These are phyloP conservation scores for Euglossa dilemma DNA, from an alignment of 1,140 invertebrate genomes.

Conservation along the genomic window DNA sequence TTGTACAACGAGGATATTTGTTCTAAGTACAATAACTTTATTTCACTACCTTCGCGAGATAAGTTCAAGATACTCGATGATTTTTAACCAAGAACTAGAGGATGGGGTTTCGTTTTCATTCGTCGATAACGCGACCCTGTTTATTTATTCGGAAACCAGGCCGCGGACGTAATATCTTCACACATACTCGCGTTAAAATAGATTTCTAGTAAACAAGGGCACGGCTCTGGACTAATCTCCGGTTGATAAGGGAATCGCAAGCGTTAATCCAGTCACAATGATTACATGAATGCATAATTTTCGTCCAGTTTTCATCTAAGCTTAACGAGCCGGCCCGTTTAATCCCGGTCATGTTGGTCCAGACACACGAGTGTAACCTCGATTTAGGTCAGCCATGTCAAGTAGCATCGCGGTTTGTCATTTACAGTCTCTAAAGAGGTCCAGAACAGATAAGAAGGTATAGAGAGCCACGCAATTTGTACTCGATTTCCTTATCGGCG, in stretches of 20 bases:
- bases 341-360: neutral
- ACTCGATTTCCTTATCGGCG: neutral
- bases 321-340: neutral
- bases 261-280: neutral
- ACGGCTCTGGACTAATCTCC: conserved; percentile 66
- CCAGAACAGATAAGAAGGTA: neutral
- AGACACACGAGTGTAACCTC: neutral
- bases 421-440: neutral
- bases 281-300: conserved; percentile 1
- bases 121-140: conserved; percentile 52
- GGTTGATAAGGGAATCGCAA: conserved; percentile 66
- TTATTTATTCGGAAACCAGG: conserved; percentile 72
- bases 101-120: neutral
- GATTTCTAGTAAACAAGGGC: conserved; percentile 76
- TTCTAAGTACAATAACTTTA: neutral
- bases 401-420: neutral
- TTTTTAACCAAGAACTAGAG: neutral
- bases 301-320: neutral
- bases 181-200: conserved; percentile 67
- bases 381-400: neutral
- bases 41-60: neutral
- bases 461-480: neutral
- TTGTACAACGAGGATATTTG: neutral
- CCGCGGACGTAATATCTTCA: conserved; percentile 62
- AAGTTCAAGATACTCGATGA: neutral